Percentiles rank a stretch among this genome's conserved stretches.
These are phyloP conservation scores for Trogon melanurus DNA, from an alignment of 2,113 vertebrate genomes.

Conservation along the genomic window DNA sequence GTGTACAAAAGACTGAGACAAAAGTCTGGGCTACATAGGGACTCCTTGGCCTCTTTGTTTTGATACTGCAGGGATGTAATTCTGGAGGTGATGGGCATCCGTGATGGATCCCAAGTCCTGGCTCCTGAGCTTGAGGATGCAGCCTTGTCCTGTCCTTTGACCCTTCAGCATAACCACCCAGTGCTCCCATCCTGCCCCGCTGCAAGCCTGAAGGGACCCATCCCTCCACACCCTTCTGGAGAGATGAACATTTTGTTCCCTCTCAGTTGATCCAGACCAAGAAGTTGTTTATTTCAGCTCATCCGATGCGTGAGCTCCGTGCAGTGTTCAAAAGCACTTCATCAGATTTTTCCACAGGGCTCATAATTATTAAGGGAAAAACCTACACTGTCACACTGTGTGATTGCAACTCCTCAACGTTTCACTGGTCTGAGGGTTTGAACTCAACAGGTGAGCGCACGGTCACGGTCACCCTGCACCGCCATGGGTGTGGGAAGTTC, in stretches of 20 bases:
- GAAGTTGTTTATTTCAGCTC: neutral
- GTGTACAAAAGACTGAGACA: neutral
- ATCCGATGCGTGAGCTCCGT: neutral
- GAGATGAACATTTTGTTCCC: accelerated
- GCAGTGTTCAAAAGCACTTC: neutral
- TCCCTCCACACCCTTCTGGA: accelerated
- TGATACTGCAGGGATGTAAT: neutral
- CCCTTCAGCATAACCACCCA: neutral
- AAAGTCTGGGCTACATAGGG: accelerated
- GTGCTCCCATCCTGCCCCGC: neutral
- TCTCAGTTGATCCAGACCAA: accelerated
- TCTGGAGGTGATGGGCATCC: neutral
- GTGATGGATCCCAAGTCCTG: accelerated
- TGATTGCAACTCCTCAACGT: accelerated
- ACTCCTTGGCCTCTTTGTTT: neutral
- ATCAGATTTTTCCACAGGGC: accelerated
- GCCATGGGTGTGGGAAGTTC: accelerated
- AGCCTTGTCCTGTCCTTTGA: neutral
- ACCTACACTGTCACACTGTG: accelerated
- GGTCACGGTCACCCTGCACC: neutral
- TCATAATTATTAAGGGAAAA: neutral
- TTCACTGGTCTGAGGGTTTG: too few species aligned
- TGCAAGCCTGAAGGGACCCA: neutral
- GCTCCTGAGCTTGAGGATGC: neutral
- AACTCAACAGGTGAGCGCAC: accelerated